A percentile compares a stretch with the other conserved stretches of the same genome.
Conservation (phyloP, 2,888 invertebrate genomes). For the Aleiodes leptofemur region DNA sequence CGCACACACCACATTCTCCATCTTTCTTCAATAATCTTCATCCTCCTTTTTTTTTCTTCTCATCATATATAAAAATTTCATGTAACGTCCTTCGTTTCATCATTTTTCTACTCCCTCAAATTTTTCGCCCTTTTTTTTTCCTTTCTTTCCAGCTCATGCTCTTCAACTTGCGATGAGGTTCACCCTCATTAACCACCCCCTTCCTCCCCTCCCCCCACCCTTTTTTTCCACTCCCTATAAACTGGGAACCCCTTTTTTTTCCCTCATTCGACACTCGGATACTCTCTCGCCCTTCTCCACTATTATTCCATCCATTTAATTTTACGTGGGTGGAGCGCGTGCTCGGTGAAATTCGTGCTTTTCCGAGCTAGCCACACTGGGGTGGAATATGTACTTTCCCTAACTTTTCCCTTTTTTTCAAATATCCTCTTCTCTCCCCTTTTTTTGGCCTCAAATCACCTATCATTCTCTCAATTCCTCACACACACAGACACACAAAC, state of each 20-base stretch:
- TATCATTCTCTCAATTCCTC: slow-evolving; percentile 38
- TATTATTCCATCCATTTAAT: slow-evolving; percentile 53
- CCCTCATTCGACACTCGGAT: slow-evolving; percentile 5
- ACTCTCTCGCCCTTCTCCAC: slow-evolving; percentile 33
- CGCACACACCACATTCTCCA: slow-evolving; percentile 28
- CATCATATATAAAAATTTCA: neutral
- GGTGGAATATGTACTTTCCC: slow-evolving; percentile 45
- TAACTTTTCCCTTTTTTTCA: slow-evolving; percentile 40
- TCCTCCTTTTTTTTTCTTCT: neutral
- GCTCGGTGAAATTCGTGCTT: slow-evolving; percentile 54
- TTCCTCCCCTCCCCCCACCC: neutral
- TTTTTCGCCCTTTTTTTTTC: slow-evolving; percentile 40
- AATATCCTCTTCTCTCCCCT: slow-evolving; percentile 22
- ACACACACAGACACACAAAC: neutral
- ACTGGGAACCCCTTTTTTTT: slow-evolving; percentile 16
- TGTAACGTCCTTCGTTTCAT: neutral
- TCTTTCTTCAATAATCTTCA: slow-evolving; percentile 28
- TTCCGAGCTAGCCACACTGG: slow-evolving; percentile 46
- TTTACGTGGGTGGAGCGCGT: slow-evolving; percentile 55
- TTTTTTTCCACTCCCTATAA: neutral
- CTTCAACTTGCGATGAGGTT: neutral
- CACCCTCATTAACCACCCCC: slow-evolving; percentile 32
- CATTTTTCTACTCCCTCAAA: slow-evolving; percentile 2
- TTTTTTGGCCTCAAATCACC: slow-evolving; percentile 22
- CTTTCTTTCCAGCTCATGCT: slow-evolving; percentile 3